These are phyloP conservation scores for Corbicula japonica DNA, from an alignment of 2,888 invertebrate genomes.

Conservation along the genomic window DNA sequence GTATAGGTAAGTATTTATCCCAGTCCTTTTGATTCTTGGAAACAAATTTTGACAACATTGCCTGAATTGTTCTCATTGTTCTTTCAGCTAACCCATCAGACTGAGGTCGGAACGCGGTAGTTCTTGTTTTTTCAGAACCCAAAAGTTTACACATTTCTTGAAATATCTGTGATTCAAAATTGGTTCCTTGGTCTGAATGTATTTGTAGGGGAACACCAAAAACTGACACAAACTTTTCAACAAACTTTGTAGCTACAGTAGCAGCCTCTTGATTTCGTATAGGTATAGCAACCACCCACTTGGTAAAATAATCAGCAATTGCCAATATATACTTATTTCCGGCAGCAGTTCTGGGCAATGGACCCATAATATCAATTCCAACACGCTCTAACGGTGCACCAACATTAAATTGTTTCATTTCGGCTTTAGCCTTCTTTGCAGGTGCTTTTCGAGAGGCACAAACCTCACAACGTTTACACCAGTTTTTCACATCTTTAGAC, in stretches of 20 bases:
- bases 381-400: constrained; percentile 48
- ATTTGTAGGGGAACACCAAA: constrained; percentile 59
- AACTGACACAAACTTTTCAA: constrained; percentile 41
- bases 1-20: too few species aligned
- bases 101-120: constrained; percentile 53
- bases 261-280: constrained; percentile 57
- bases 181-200: constrained; percentile 63
- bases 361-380: constrained; percentile 49
- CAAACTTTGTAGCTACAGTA: constrained; percentile 50
- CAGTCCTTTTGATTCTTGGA: too few species aligned
- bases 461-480: constrained; percentile 46
- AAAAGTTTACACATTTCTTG: constrained; percentile 55
- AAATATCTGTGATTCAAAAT: constrained; percentile 57
- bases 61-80: too few species aligned
- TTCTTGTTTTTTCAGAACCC: constrained; percentile 50
- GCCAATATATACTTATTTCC: constrained; percentile 57
- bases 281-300: constrained; percentile 53
- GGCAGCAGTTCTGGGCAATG: constrained; percentile 29
- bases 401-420: constrained; percentile 38
- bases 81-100: constrained; percentile 58
- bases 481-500: constrained; percentile 33
- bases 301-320: constrained; percentile 60
- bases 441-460: constrained; percentile 37
- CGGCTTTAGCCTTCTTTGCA: constrained; percentile 29
- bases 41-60: too few species aligned